Evolutionary conservation across 1,140 invertebrate species (phyloP).

Genomic region (Drosophila arawakana): DNA sequence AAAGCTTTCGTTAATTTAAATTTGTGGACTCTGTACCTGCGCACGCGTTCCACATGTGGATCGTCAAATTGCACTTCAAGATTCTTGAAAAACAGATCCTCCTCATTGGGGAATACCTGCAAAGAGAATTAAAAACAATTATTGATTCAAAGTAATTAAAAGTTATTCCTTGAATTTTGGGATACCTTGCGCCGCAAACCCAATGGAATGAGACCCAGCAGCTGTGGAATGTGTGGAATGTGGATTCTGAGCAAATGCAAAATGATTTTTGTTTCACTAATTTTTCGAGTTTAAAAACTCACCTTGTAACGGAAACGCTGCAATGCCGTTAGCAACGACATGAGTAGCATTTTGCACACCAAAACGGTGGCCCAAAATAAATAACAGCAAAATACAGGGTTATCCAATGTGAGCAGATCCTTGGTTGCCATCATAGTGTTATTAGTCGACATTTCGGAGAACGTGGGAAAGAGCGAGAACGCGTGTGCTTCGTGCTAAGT

Average conservation of each 20-base stretch:
- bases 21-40: slow-evolving; percentile 55
- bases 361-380: slow-evolving; percentile 85
- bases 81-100: slow-evolving; percentile 79
- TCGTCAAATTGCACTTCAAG: slow-evolving; percentile 77
- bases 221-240: slow-evolving; percentile 57
- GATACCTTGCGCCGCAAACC: slow-evolving; percentile 69
- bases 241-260: slow-evolving; percentile 25
- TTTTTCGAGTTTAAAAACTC: slow-evolving; percentile 24
- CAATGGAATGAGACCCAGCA: slow-evolving; percentile 68
- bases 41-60: slow-evolving; percentile 79
- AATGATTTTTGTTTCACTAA: neutral
- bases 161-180: neutral
- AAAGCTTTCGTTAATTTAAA: neutral
- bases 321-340: slow-evolving; percentile 85
- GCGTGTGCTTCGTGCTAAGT: slow-evolving; percentile 33
- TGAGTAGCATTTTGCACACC: slow-evolving; percentile 85
- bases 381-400: slow-evolving; percentile 85
- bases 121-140: slow-evolving; percentile 13
- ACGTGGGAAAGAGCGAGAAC: neutral
- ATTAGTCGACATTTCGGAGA: neutral
- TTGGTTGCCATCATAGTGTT: neutral
- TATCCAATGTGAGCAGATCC: slow-evolving; percentile 73
- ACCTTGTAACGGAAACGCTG: slow-evolving; percentile 85
- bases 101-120: slow-evolving; percentile 76
- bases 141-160: neutral